Conservation (phyloP, 1,140 invertebrate genomes). For the Hirudo medicinalis region DNA sequence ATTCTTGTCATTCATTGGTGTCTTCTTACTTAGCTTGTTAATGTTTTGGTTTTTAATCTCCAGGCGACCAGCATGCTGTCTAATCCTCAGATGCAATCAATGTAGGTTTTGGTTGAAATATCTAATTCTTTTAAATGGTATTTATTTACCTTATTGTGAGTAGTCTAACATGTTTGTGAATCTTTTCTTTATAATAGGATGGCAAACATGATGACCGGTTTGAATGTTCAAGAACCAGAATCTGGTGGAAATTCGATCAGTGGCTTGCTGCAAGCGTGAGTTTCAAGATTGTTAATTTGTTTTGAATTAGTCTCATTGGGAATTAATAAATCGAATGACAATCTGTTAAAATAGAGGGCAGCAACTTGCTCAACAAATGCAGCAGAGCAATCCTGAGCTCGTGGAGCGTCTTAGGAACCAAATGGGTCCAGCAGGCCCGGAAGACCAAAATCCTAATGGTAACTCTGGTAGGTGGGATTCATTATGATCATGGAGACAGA, state of each 20-base stretch:
- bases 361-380: conserved; percentile 54
- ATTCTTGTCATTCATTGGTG: conserved; percentile 18
- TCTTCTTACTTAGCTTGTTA: conserved; percentile 9
- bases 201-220: conserved; percentile 40
- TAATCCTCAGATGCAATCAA: conserved; percentile 38
- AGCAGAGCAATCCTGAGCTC: conserved; percentile 53
- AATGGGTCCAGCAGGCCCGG: conserved; percentile 27
- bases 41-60: conserved; percentile 21
- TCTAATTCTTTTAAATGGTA: neutral
- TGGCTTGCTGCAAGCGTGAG: conserved; percentile 46
- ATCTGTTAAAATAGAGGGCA: conserved; percentile 46
- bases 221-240: neutral
- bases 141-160: neutral
- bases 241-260: neutral
- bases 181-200: conserved; percentile 30
- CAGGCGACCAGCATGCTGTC: conserved; percentile 37
- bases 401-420: conserved; percentile 52
- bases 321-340: neutral
- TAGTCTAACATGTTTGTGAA: conserved; percentile 31
- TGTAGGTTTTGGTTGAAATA: conserved; percentile 29
- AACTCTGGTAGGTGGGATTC: too few species aligned
- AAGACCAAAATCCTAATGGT: neutral
- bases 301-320: neutral
- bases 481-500: too few species aligned
- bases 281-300: conserved; percentile 19